Percentiles rank a stretch among this genome's conserved stretches.
Evolutionary conservation across 2,797 vertebrate genomes (phyloP).

Genomic region (Ceyx erithaca): DNA sequence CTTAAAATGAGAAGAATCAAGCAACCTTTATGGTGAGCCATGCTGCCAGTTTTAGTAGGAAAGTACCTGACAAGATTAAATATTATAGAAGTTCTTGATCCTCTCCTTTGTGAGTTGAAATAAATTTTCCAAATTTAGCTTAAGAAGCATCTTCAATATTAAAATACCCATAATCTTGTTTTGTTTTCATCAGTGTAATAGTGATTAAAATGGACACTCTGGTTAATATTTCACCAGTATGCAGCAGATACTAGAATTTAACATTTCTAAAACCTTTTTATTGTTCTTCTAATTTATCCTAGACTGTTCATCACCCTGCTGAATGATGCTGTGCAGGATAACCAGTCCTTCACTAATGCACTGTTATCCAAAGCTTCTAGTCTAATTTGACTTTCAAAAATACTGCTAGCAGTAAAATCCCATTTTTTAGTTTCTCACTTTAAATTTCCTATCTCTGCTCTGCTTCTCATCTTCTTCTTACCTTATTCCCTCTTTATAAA

Average conservation of each 20-base stretch:
- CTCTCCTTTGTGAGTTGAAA: conserved; percentile 67
- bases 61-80: not conserved
- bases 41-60: not conserved
- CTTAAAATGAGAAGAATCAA: not conserved
- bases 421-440: not conserved
- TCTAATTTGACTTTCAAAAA: conserved; percentile 18
- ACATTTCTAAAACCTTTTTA: conserved; percentile 29
- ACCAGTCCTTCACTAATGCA: conserved; percentile 26
- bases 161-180: not conserved
- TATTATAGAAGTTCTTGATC: conserved; percentile 21
- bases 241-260: conserved; percentile 15
- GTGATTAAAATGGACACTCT: not conserved
- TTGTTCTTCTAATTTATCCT: conserved; percentile 56
- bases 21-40: not conserved
- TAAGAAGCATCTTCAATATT: not conserved
- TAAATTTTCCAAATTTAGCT: conserved; percentile 44
- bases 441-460: conserved; percentile 52
- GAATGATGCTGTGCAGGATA: conserved; percentile 51
- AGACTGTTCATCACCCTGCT: conserved; percentile 20
- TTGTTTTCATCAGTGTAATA: not conserved
- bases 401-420: conserved; percentile 20
- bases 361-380: conserved; percentile 10
- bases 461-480: conserved; percentile 63
- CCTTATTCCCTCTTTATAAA: conserved; percentile 10
- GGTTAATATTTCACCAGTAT: not conserved